Percentiles rank a stretch among this genome's conserved stretches.
These are phyloP conservation scores for Xanthorhoe spadicearia DNA, from an alignment of 2,888 invertebrate genomes.

Conservation along the genomic window DNA sequence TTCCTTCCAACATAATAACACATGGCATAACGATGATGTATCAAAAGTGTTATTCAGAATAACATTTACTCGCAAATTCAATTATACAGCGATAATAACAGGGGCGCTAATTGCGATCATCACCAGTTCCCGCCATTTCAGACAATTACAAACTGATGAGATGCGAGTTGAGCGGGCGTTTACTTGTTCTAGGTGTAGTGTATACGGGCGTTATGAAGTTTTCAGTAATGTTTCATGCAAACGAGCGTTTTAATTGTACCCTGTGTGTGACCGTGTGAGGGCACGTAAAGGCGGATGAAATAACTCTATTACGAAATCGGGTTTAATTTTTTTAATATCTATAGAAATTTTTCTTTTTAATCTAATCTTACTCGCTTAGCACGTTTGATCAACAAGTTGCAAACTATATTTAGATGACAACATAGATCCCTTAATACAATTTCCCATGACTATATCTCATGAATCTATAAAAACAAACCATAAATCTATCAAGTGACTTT, in stretches of 20 bases:
- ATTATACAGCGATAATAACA: constrained; percentile 23
- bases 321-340: too few species aligned
- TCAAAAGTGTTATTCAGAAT: neutral
- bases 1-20: neutral
- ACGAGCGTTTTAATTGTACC: too few species aligned
- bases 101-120: constrained; percentile 22
- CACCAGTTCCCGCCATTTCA: constrained; percentile 14
- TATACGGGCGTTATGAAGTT: constrained; percentile 4
- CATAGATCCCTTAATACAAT: neutral
- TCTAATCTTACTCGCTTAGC: too few species aligned
- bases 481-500: constrained; percentile 57
- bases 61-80: constrained; percentile 9
- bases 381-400: too few species aligned
- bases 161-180: constrained; percentile 15
- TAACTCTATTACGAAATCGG: too few species aligned
- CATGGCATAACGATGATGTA: neutral
- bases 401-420: neutral
- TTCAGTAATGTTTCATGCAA: too few species aligned
- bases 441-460: neutral
- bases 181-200: constrained; percentile 13
- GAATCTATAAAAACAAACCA: constrained; percentile 46
- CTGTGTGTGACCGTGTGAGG: too few species aligned
- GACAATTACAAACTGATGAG: constrained; percentile 27
- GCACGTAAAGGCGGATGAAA: too few species aligned
- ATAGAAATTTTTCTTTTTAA: too few species aligned